A percentile compares a stretch with the other conserved stretches of the same genome.
phyloP scores from a whole-genome alignment of 1,140 invertebrate genomes.

The Mactra quadrangularis region DNA sequence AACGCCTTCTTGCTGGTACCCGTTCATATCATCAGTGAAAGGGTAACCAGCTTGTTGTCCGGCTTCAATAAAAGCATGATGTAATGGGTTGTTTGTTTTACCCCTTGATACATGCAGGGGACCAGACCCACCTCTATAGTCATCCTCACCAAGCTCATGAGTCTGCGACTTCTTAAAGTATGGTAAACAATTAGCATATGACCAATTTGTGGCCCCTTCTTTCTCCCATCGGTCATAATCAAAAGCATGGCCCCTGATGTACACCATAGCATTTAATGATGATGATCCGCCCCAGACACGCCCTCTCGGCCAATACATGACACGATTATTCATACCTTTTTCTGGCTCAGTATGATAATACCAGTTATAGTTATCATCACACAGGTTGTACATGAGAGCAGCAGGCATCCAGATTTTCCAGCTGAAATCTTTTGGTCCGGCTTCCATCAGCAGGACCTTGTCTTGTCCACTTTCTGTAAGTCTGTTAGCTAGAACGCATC shows the following conservation, averaged over 20 bases:
- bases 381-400: constrained; percentile 86
- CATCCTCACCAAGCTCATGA: constrained; percentile 83
- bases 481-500: constrained; percentile 82
- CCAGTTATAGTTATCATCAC: constrained; percentile 85
- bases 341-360: constrained; percentile 85
- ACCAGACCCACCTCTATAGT: constrained; percentile 83
- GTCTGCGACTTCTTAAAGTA: constrained; percentile 84
- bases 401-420: constrained; percentile 86
- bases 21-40: constrained; percentile 95
- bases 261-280: constrained; percentile 99
- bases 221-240: constrained; percentile 97
- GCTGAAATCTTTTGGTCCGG: constrained; percentile 84
- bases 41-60: constrained; percentile 95
- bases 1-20: constrained; percentile 93
- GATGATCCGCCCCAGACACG: constrained; percentile 91
- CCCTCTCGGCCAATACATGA: constrained; percentile 85
- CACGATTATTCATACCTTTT: constrained; percentile 82
- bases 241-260: constrained; percentile 94
- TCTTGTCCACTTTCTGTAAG: constrained; percentile 77
- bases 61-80: constrained; percentile 92
- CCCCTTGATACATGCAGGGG: constrained; percentile 84
- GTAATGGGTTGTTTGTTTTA: constrained; percentile 83
- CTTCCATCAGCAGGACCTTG: constrained; percentile 84
- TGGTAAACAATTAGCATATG: constrained; percentile 88
- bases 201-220: constrained; percentile 96